Percentiles rank a stretch among this genome's conserved stretches.
Evolutionary conservation across 2,888 invertebrate species (phyloP).

Genomic region (Catocala nupta): DNA sequence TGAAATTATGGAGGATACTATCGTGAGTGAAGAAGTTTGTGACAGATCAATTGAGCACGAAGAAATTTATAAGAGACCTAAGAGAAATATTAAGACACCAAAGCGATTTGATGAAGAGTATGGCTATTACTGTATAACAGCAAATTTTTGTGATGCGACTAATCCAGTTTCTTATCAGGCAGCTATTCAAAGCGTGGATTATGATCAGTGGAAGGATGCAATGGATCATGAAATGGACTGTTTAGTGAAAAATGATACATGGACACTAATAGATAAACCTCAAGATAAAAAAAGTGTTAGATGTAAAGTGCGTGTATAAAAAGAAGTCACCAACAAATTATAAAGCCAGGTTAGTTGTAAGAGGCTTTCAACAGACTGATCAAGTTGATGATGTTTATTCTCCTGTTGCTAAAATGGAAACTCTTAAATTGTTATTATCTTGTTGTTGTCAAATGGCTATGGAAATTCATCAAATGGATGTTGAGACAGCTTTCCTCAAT

Average conservation of each 20-base stretch:
- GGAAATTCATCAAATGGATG: conserved; percentile 21
- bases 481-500: conserved; percentile 26
- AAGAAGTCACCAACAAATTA: conserved; percentile 3
- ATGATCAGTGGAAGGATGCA: conserved; percentile 4
- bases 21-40: background rate
- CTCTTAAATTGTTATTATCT: conserved; percentile 14
- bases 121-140: too few species aligned
- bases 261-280: background rate
- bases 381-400: conserved; percentile 10
- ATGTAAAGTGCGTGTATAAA: conserved; percentile 13
- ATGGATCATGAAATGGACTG: conserved; percentile 2
- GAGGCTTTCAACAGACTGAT: conserved; percentile 22
- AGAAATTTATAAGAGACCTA: conserved; percentile 8
- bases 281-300: conserved; percentile 3
- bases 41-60: conserved; percentile 5
- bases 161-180: too few species aligned
- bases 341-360: conserved; percentile 16
- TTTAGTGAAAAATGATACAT: conserved; percentile 9
- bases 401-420: conserved; percentile 20
- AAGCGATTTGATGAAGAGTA: too few species aligned
- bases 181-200: conserved; percentile 5
- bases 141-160: too few species aligned
- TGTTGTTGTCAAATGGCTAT: conserved; percentile 9
- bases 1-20: background rate
- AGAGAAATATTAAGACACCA: too few species aligned